Evolutionary conservation across 2,113 vertebrate species (phyloP).

Genomic region (Calcarius ornatus): DNA sequence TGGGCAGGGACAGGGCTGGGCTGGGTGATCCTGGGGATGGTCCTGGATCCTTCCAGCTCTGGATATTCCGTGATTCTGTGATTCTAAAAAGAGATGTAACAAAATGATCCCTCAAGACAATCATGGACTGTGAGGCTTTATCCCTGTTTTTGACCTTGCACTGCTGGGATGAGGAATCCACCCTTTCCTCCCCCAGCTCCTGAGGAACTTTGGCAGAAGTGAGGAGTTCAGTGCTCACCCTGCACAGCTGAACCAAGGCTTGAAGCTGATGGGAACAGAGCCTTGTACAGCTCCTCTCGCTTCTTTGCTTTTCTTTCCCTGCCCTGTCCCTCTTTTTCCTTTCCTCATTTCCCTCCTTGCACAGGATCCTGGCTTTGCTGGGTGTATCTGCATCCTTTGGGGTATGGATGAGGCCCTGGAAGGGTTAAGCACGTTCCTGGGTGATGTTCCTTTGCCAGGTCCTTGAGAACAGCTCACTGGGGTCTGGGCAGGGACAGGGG

Average conservation of each 20-base stretch:
- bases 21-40: no score
- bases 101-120: neutral
- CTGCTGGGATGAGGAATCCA: neutral
- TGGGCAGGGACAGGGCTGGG: accelerated
- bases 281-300: neutral
- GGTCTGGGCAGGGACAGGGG: accelerated
- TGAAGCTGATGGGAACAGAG: neutral
- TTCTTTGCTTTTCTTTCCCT: neutral
- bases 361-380: neutral
- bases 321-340: neutral
- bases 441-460: no score
- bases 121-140: neutral
- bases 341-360: neutral
- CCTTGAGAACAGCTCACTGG: neutral
- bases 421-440: no score
- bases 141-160: neutral
- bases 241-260: neutral
- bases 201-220: neutral
- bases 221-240: neutral
- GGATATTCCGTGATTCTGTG: neutral
- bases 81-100: neutral
- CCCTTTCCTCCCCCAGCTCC: neutral
- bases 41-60: accelerated
- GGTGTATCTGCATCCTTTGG: neutral
- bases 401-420: no score